phyloP scores from a whole-genome alignment of 2,888 invertebrate species.

The Myopa testacea region DNA sequence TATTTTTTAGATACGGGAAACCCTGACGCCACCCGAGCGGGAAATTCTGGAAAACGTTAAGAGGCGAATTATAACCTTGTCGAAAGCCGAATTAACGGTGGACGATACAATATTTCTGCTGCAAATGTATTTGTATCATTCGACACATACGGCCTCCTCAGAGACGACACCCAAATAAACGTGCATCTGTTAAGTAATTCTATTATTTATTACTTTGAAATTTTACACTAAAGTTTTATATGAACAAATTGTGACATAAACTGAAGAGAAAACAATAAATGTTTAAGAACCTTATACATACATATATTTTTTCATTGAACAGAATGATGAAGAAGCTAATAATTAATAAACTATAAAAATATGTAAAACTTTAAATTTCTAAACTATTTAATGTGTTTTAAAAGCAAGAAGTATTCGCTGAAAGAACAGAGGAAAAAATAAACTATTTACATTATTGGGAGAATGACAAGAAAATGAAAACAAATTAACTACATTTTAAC shows the following conservation, averaged over 20 bases:
- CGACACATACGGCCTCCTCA: slow-evolving; percentile 53
- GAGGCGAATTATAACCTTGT: slow-evolving; percentile 80
- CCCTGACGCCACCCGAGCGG: slow-evolving; percentile 87
- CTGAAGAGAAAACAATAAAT: background rate
- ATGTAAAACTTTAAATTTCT: too few species aligned
- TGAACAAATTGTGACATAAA: background rate
- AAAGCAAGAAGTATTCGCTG: too few species aligned
- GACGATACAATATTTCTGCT: slow-evolving; percentile 87
- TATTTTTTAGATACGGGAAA: slow-evolving; percentile 72
- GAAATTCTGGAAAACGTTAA: slow-evolving; percentile 81
- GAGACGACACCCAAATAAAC: slow-evolving; percentile 42
- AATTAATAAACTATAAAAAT: too few species aligned
- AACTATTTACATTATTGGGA: slow-evolving; percentile 8
- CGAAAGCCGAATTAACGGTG: slow-evolving; percentile 81
- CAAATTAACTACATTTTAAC: too few species aligned
- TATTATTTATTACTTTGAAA: slow-evolving; percentile 14
- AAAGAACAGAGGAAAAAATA: background rate
- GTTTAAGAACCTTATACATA: background rate
- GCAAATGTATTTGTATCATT: slow-evolving; percentile 78
- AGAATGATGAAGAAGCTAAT: background rate
- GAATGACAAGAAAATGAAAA: background rate
- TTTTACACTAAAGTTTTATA: slow-evolving; percentile 19
- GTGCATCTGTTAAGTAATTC: too few species aligned
- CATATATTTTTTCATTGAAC: background rate
- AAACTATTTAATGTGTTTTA: too few species aligned